A percentile compares a stretch with the other conserved stretches of the same genome.
Conservation (phyloP, 1,140 invertebrate species). For the Drosophila seguyi region DNA sequence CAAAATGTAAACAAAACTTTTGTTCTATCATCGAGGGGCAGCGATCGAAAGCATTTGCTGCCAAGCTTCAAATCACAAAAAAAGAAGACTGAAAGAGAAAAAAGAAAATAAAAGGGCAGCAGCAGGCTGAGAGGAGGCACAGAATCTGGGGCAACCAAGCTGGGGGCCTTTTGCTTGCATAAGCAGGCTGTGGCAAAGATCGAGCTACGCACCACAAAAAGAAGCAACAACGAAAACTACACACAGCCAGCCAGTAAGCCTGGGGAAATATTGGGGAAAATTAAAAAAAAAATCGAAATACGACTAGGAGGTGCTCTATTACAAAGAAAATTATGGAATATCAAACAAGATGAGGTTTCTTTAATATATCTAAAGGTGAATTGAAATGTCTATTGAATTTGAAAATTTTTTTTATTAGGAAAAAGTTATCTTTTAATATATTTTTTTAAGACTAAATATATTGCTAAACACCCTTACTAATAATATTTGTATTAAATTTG, state of each 20-base stretch:
- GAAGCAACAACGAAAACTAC: conserved; percentile 40
- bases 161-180: conserved; percentile 79
- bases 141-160: conserved; percentile 81
- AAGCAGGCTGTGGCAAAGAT: conserved; percentile 67
- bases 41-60: conserved; percentile 77
- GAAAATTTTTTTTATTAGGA: too few relatives aligned
- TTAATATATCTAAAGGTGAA: too few relatives aligned
- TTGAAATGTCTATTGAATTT: too few relatives aligned
- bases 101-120: conserved; percentile 52
- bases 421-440: too few relatives aligned
- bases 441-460: too few relatives aligned
- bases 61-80: conserved; percentile 60
- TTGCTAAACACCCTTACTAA: neutral
- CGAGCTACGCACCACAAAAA: conserved; percentile 70
- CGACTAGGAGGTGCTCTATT: conserved; percentile 9
- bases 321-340: too few relatives aligned
- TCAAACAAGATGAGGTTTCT: too few relatives aligned
- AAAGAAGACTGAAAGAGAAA: conserved; percentile 5
- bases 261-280: conserved; percentile 26
- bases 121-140: conserved; percentile 45
- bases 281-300: neutral
- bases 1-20: conserved; percentile 83
- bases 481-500: neutral
- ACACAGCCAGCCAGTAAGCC: conserved; percentile 56
- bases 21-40: conserved; percentile 51